These are phyloP conservation scores for Hippocampus abdominalis DNA, from an alignment of 2,113 vertebrate species.

Conservation along the genomic window DNA sequence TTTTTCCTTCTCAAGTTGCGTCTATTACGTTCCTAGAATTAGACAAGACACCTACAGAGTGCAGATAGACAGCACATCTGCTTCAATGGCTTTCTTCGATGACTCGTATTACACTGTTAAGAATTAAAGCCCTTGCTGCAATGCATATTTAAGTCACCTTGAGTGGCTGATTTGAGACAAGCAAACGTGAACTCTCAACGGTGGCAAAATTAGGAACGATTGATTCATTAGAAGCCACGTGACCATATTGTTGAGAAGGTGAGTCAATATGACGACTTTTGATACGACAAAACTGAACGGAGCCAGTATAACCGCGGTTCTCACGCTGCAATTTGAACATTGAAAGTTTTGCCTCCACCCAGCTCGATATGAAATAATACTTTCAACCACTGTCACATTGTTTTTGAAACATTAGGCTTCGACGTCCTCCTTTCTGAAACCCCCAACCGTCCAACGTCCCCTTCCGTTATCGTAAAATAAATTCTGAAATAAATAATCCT, in stretches of 20 bases:
- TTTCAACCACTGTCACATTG: neutral
- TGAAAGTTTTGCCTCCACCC: neutral
- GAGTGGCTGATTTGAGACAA: conserved; percentile 28
- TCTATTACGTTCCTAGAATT: conserved; percentile 36
- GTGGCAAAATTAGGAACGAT: conserved; percentile 9
- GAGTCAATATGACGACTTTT: neutral
- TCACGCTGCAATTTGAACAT: too few relatives aligned
- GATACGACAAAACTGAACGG: neutral
- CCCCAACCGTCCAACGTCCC: neutral
- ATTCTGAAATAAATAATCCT: conserved; percentile 47
- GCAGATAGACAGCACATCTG: conserved; percentile 58
- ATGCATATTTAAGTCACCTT: conserved; percentile 71
- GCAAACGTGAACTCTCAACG: conserved; percentile 22
- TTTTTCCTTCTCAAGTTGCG: conserved; percentile 46
- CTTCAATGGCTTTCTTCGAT: conserved; percentile 70
- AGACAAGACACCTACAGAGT: conserved; percentile 40
- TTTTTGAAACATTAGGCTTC: neutral
- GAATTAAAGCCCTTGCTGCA: conserved; percentile 74
- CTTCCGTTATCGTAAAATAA: conserved; percentile 58
- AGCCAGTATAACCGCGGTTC: too few relatives aligned
- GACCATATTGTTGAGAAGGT: neutral
- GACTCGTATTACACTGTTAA: conserved; percentile 45
- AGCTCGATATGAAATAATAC: conserved; percentile 12
- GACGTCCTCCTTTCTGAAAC: conserved; percentile 10
- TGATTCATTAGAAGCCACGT: conserved; percentile 8